phyloP scores from a whole-genome alignment of 2,888 invertebrate genomes.

The Octonoba sinensis region DNA sequence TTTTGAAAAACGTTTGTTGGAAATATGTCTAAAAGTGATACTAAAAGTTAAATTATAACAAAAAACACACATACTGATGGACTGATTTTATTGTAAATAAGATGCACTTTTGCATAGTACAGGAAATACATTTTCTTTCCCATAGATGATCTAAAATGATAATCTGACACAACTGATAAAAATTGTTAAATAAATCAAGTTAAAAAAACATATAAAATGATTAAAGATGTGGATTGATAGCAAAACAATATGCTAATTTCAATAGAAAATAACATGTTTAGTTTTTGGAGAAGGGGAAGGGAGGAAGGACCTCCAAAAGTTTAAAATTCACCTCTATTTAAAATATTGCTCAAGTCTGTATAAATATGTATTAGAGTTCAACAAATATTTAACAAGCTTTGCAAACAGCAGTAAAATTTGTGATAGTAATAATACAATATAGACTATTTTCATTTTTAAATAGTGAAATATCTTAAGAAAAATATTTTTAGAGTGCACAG shows the following conservation, averaged over 20 bases:
- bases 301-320: neutral
- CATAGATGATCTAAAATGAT: slow-evolving; percentile 7
- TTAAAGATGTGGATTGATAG: slow-evolving; percentile 6
- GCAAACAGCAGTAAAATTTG: too few relatives aligned
- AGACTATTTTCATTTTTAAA: too few relatives aligned
- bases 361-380: too few relatives aligned
- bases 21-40: neutral
- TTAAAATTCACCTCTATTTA: neutral
- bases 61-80: neutral
- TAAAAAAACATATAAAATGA: slow-evolving; percentile 14
- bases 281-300: neutral
- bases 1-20: neutral
- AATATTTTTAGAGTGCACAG: neutral
- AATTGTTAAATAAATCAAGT: slow-evolving; percentile 8
- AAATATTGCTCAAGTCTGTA: neutral
- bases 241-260: slow-evolving; percentile 4
- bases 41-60: neutral
- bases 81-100: slow-evolving; percentile 50
- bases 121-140: slow-evolving; percentile 5
- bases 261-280: neutral
- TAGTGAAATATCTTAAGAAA: neutral
- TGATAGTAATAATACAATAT: too few relatives aligned
- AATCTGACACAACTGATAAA: slow-evolving; percentile 13
- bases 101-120: slow-evolving; percentile 27
- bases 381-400: too few relatives aligned